These are phyloP conservation scores for Dromas ardeola DNA, from an alignment of 2,113 vertebrate species.

Conservation along the genomic window DNA sequence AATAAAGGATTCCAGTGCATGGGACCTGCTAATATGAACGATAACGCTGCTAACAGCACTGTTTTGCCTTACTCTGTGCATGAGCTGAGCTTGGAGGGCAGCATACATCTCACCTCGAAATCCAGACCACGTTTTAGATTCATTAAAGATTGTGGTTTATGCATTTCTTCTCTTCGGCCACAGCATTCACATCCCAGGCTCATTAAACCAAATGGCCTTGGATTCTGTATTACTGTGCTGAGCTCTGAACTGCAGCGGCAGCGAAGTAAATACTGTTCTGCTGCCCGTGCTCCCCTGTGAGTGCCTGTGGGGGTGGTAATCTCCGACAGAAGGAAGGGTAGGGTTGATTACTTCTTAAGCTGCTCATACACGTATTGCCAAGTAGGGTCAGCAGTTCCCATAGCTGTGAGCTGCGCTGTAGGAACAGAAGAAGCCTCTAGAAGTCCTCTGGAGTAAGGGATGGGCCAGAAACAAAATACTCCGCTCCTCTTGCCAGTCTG, in stretches of 20 bases:
- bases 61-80: neutral
- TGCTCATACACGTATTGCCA: neutral
- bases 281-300: neutral
- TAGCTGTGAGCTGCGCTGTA: neutral
- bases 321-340: neutral
- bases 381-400: neutral
- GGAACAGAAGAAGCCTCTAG: neutral
- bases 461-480: neutral
- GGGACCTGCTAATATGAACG: neutral
- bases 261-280: neutral
- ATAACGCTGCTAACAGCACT: accelerated
- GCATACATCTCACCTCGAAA: neutral
- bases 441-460: neutral
- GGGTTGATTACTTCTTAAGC: neutral
- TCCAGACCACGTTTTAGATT: neutral
- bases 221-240: neutral
- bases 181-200: neutral
- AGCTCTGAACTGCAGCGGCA: neutral
- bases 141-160: neutral
- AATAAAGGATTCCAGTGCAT: neutral
- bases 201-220: neutral
- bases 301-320: neutral
- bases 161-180: neutral
- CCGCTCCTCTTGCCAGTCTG: neutral
- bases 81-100: neutral